Evolutionary conservation across 2,797 vertebrate genomes (phyloP).

Genomic region (Setipinna tenuifilis): DNA sequence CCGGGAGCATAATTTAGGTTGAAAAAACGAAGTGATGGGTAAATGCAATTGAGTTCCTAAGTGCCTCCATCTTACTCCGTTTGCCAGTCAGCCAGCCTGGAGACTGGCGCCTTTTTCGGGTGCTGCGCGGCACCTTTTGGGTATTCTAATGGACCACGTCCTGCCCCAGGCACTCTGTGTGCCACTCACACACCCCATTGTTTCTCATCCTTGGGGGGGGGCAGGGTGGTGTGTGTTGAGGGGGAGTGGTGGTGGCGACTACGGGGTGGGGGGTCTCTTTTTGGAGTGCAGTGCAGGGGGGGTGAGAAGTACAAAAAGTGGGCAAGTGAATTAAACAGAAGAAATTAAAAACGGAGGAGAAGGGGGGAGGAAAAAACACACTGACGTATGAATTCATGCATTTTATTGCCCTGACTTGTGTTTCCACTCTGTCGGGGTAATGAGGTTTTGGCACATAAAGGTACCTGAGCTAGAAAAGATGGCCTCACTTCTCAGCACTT

Average conservation of each 20-base stretch:
- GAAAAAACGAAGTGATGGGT: constrained; percentile 60
- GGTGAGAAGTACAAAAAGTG: constrained; percentile 48
- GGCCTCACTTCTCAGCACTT: not conserved
- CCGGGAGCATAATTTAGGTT: constrained; percentile 73
- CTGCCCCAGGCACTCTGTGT: constrained; percentile 58
- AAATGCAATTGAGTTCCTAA: constrained; percentile 67
- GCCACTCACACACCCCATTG: constrained; percentile 60
- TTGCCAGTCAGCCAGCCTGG: constrained; percentile 63
- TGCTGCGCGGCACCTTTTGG: constrained; percentile 60
- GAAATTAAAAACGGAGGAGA: constrained; percentile 52
- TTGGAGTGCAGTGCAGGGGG: constrained; percentile 26
- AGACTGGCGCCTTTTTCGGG: constrained; percentile 54
- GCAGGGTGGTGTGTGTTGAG: constrained; percentile 38
- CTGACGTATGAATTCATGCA: constrained; percentile 48
- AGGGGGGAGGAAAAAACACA: constrained; percentile 28
- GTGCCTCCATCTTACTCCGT: constrained; percentile 58
- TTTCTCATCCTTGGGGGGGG: constrained; percentile 55
- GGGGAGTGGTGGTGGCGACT: not conserved
- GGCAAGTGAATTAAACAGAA: constrained; percentile 56
- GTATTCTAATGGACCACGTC: constrained; percentile 64
- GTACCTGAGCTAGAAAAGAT: constrained; percentile 21
- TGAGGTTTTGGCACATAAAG: constrained; percentile 21
- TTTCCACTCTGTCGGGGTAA: constrained; percentile 27
- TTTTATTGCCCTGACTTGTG: constrained; percentile 54
- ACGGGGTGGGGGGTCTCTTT: not conserved